A percentile compares a stretch with the other conserved stretches of the same genome.
Evolutionary conservation across 2,888 invertebrate genomes (phyloP).

Genomic region (Geophilus truncorum): DNA sequence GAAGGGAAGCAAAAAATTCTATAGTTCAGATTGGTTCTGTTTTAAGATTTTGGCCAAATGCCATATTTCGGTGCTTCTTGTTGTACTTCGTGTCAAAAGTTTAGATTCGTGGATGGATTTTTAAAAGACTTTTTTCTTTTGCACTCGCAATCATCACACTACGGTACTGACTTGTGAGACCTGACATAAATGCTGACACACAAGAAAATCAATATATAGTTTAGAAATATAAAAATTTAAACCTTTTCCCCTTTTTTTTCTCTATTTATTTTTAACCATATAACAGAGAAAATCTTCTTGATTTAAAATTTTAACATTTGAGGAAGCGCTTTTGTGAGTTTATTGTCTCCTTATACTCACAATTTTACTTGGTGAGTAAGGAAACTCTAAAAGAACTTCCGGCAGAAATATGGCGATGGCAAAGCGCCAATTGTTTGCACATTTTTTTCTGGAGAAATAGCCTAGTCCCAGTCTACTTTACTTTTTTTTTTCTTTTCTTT

Average conservation of each 20-base stretch:
- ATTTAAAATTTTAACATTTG: too few species aligned
- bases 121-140: neutral
- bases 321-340: neutral
- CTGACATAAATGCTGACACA: neutral
- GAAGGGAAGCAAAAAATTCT: neutral
- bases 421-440: neutral
- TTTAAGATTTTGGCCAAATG: neutral
- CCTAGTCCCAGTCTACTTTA: neutral
- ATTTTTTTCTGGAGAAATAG: neutral
- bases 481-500: neutral
- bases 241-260: neutral
- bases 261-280: too few species aligned
- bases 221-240: neutral
- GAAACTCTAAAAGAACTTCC: neutral
- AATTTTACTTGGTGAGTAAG: neutral
- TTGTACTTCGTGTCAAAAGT: neutral
- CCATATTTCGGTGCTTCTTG: neutral
- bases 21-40: neutral
- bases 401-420: neutral
- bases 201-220: neutral
- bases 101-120: slow-evolving; percentile 9
- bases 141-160: neutral
- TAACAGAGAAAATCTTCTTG: too few species aligned
- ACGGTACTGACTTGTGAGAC: too few species aligned
- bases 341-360: neutral